These are phyloP conservation scores for Pseudochaenichthys georgianus DNA, from an alignment of 2,797 vertebrate genomes.

Conservation along the genomic window DNA sequence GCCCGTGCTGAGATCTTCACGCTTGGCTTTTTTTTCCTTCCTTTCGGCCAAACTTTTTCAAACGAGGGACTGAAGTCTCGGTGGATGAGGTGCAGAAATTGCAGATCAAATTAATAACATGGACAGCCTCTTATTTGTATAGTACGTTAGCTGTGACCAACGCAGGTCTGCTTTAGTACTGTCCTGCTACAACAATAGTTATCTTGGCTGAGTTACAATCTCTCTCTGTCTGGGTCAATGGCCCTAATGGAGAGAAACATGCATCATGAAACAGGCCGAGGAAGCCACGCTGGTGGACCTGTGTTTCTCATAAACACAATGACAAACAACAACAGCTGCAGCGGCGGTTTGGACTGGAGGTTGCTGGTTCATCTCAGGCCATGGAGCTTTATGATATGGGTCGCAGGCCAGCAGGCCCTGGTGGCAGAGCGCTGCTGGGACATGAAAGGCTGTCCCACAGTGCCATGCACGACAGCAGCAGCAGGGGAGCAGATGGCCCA, in stretches of 20 bases:
- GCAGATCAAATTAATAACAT: constrained; percentile 79
- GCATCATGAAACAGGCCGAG: constrained; percentile 10
- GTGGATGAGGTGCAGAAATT: constrained; percentile 77
- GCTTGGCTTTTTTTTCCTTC: constrained; percentile 39
- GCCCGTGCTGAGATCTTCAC: constrained; percentile 66
- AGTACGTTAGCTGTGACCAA: constrained; percentile 80
- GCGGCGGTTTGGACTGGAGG: constrained; percentile 36
- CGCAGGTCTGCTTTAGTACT: constrained; percentile 67
- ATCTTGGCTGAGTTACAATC: constrained; percentile 66
- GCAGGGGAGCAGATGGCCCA: constrained; percentile 68
- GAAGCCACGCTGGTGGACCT: constrained; percentile 26
- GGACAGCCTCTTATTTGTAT: constrained; percentile 77
- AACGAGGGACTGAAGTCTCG: constrained; percentile 63
- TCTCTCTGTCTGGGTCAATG: constrained; percentile 53
- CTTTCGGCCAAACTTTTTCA: constrained; percentile 57
- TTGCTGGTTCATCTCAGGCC: constrained; percentile 68
- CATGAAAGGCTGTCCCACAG: constrained; percentile 62
- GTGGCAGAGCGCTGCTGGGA: constrained; percentile 53
- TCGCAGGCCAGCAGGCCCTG: constrained; percentile 41
- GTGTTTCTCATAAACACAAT: constrained; percentile 57
- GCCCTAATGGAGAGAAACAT: background rate
- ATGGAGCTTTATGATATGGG: constrained; percentile 52
- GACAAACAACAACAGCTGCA: constrained; percentile 64
- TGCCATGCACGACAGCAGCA: constrained; percentile 66
- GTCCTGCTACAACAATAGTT: constrained; percentile 79